Percentiles rank a stretch among this genome's conserved stretches.
Evolutionary conservation across 2,113 vertebrate species (phyloP).

Genomic region (Calonectris borealis): DNA sequence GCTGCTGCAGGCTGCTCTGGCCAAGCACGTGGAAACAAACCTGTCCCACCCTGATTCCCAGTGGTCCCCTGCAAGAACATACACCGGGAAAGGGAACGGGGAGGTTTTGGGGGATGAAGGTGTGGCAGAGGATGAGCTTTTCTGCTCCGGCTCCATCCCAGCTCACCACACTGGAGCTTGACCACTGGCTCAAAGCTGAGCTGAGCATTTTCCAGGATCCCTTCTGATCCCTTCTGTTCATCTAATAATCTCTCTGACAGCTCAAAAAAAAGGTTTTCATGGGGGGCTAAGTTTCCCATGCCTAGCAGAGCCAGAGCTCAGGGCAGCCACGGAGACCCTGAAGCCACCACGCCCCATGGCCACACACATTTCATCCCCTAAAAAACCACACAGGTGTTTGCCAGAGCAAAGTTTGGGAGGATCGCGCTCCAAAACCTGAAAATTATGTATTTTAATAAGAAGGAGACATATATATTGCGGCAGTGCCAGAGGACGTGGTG

Average conservation of each 20-base stretch:
- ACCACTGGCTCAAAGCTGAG: neutral
- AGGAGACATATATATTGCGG: neutral
- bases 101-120: neutral
- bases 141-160: neutral
- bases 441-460: neutral
- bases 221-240: neutral
- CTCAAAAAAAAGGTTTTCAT: neutral
- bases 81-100: neutral
- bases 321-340: neutral
- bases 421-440: neutral
- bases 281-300: neutral
- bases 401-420: neutral
- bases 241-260: neutral
- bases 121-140: neutral
- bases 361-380: neutral
- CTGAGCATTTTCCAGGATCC: neutral
- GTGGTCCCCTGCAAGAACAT: fast-evolving
- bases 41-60: fast-evolving
- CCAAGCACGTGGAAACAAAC: neutral
- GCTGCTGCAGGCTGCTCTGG: neutral
- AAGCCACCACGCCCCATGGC: fast-evolving
- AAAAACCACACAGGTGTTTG: neutral
- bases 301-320: neutral
- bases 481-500: neutral
- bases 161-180: neutral